Evolutionary conservation across 2,113 vertebrate species (phyloP).

Genomic region (Pelodiscus sinensis): DNA sequence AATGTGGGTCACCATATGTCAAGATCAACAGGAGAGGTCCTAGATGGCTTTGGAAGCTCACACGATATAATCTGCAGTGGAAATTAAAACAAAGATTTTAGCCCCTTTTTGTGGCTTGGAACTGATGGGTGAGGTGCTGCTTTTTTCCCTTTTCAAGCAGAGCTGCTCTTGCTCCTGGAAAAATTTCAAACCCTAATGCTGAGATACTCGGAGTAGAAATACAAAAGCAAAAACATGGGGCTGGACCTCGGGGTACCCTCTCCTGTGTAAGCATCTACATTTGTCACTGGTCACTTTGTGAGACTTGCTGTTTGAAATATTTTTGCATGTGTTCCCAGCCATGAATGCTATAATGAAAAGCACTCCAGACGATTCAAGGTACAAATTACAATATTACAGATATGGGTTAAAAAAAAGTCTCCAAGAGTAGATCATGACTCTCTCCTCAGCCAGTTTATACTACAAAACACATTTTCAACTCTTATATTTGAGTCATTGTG

Average conservation of each 20-base stretch:
- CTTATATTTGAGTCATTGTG: neutral
- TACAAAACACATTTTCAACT: neutral
- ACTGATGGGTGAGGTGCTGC: neutral
- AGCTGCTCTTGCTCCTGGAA: neutral
- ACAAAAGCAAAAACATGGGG: neutral
- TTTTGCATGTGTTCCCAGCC: accelerated
- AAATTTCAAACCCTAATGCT: conserved; percentile 16
- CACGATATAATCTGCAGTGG: neutral
- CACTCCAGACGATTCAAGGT: neutral
- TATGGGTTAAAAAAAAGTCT: neutral
- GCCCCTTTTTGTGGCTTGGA: neutral
- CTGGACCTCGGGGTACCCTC: neutral
- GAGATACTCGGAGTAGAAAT: neutral
- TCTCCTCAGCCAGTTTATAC: neutral
- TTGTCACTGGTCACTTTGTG: neutral
- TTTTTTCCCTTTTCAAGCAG: neutral
- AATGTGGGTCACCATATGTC: neutral
- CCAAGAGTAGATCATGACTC: neutral
- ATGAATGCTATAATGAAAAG: neutral
- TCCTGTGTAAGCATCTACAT: neutral
- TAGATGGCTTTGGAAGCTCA: neutral
- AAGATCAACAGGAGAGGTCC: neutral
- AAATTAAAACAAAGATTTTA: neutral
- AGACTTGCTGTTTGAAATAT: neutral
- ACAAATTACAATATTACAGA: neutral